phyloP scores from a whole-genome alignment of 2,888 invertebrate genomes.

The Pycnomerus fuliginosus region DNA sequence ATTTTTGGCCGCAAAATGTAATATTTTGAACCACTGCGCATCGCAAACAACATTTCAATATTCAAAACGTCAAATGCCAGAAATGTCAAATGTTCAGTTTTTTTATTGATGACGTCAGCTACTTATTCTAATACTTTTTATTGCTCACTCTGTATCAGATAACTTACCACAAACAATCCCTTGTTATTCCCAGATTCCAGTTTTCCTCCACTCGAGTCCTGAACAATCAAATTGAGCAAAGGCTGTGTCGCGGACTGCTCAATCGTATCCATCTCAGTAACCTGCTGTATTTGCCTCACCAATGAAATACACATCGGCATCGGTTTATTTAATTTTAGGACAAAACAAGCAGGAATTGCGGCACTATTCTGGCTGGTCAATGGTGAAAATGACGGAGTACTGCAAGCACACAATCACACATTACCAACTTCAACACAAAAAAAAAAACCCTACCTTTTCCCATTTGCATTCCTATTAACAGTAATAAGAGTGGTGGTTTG shows the following conservation, averaged over 20 bases:
- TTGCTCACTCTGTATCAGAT: too few relatives aligned
- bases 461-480: slow-evolving; percentile 66
- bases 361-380: slow-evolving; percentile 83
- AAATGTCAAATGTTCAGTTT: too few relatives aligned
- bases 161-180: slow-evolving; percentile 81
- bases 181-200: slow-evolving; percentile 70
- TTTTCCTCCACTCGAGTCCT: slow-evolving; percentile 73
- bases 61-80: too few relatives aligned
- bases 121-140: slow-evolving; percentile 5
- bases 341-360: slow-evolving; percentile 88
- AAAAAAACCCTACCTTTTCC: slow-evolving; percentile 74
- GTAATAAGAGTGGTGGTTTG: slow-evolving; percentile 73
- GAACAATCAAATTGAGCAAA: slow-evolving; percentile 75
- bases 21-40: too few relatives aligned
- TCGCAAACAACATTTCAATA: too few relatives aligned
- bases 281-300: slow-evolving; percentile 64
- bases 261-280: slow-evolving; percentile 56
- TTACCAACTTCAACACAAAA: too few relatives aligned
- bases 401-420: too few relatives aligned
- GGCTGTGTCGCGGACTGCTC: slow-evolving; percentile 59
- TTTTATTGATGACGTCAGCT: too few relatives aligned
- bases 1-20: too few relatives aligned
- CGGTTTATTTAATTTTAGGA: slow-evolving; percentile 74
- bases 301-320: slow-evolving; percentile 82
- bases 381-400: slow-evolving; percentile 76